phyloP scores from a whole-genome alignment of 2,797 vertebrate species.

The Argentina silus region DNA sequence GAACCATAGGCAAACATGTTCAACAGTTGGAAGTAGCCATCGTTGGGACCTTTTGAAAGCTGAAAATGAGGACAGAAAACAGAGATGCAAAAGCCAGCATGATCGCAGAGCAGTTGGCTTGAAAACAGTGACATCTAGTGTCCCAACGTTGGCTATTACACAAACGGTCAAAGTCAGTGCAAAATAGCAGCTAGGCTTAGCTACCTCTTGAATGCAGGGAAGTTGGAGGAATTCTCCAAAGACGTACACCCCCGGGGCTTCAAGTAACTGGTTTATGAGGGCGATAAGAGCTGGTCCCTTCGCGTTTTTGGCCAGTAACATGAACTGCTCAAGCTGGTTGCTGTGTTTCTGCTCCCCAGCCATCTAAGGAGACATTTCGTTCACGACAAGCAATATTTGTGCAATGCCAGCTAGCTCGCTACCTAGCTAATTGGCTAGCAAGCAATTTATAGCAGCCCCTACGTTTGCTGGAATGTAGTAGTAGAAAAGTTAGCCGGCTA shows the following conservation, averaged over 20 bases:
- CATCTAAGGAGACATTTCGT: conserved; percentile 63
- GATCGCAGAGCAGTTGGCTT: conserved; percentile 4
- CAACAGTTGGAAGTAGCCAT: conserved; percentile 80
- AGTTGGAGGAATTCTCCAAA: conserved; percentile 84
- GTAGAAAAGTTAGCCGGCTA: too few relatives aligned
- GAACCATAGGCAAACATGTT: conserved; percentile 84
- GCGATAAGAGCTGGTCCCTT: conserved; percentile 80
- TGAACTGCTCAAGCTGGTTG: conserved; percentile 83
- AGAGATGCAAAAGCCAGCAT: not conserved
- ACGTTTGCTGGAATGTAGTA: not conserved
- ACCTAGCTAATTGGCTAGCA: not conserved
- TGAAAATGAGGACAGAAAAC: conserved; percentile 34
- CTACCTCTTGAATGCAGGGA: conserved; percentile 75
- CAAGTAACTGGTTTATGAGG: conserved; percentile 83
- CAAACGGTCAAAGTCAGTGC: not conserved
- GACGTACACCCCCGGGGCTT: conserved; percentile 83
- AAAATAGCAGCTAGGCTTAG: not conserved
- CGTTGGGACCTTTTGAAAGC: conserved; percentile 80
- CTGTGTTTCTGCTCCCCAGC: conserved; percentile 83
- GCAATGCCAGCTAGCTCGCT: not conserved
- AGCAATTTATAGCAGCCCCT: not conserved
- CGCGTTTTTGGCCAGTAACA: conserved; percentile 81
- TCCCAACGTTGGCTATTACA: conserved; percentile 25
- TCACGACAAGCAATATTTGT: not conserved
- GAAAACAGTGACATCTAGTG: conserved; percentile 69